Evolutionary conservation across 2,797 vertebrate genomes (phyloP), one percentile per base, ranked within the genome.

Genomic region (Spinibarbus caldwelli): DNA sequence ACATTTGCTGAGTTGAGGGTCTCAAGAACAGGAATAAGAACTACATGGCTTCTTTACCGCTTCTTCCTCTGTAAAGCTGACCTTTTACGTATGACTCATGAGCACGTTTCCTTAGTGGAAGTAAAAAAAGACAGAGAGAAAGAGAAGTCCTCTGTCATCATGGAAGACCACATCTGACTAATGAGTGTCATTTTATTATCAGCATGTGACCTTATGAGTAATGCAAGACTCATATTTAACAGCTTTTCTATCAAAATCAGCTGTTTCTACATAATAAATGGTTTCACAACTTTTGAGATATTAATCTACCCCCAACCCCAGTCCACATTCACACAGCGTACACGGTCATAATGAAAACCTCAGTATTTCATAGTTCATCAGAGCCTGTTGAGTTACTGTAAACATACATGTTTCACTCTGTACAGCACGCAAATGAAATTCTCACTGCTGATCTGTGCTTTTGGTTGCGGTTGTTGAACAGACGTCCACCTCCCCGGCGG

Each of bases 401-500:
- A 75, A 47, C 19, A 17, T 5, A 17, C 49, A 23, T 23, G 1
- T 54, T 77, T 57, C 21, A 29, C 70, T 34, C 11, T 82, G 70
- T 62, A 34, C 34, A 34, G 12, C 36, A 34, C 34, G 0, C 41
- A 38, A 31, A 68, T 38, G 0, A 67, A 64, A 41, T 77, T 49
- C 59, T 52, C 43, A 80, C 78, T 79, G 57, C 47, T 83, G 41
- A 89, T 31, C 83, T 92, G 89, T 88, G 84, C 54, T 88, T 89
- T 80, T 90, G 87, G 36, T 91, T 88, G 62, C 91, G 92, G 90
- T 95, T 95, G 90, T 95, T 91, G 90, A 94, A 96, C 95, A 96
- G 95, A 93, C 95, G 95, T 17, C 95, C 93, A n/a, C 90, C 93
- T 85, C 94, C 94, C 11, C 93, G 94, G 31, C 92, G 93, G 26